Percentiles rank a stretch among this genome's conserved stretches.
phyloP scores from a whole-genome alignment of 2,113 vertebrate genomes.

The Spea multiplicata region DNA sequence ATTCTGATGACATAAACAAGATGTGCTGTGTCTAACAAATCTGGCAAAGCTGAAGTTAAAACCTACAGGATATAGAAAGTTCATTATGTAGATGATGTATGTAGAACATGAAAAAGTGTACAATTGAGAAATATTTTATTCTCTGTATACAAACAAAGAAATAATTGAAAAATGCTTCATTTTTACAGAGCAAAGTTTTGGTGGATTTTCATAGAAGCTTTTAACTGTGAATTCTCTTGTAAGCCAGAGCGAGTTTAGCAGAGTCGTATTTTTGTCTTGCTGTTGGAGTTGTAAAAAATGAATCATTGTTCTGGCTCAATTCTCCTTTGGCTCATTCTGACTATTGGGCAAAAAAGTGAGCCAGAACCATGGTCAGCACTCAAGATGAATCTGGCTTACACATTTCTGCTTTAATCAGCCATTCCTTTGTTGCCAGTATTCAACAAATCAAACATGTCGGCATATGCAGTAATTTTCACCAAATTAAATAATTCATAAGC shows the following conservation, averaged over 20 bases:
- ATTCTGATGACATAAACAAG: not conserved
- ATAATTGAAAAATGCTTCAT: not conserved
- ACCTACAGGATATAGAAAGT: not conserved
- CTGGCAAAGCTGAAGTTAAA: too few relatives aligned
- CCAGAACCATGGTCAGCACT: conserved; percentile 11
- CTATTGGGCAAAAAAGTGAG: conserved; percentile 12
- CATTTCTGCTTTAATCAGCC: conserved; percentile 4
- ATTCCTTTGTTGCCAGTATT: conserved; percentile 7
- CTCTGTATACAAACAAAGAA: not conserved
- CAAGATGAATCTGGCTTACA: conserved; percentile 24
- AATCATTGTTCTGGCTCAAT: conserved; percentile 32
- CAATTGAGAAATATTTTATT: too few relatives aligned
- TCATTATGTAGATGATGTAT: too few relatives aligned
- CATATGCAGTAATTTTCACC: conserved; percentile 6
- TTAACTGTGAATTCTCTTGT: conserved; percentile 21
- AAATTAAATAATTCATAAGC: conserved; percentile 15
- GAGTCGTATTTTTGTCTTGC: conserved; percentile 32
- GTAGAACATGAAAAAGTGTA: too few relatives aligned
- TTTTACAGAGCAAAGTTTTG: not conserved
- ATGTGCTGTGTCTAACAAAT: not conserved
- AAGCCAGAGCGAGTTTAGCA: conserved; percentile 18
- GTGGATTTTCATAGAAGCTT: not conserved
- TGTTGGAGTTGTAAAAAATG: conserved; percentile 11
- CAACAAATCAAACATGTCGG: conserved; percentile 6
- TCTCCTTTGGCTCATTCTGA: conserved; percentile 16